phyloP scores from a whole-genome alignment of 2,888 invertebrate species.

The Drosophila buzzatii region DNA sequence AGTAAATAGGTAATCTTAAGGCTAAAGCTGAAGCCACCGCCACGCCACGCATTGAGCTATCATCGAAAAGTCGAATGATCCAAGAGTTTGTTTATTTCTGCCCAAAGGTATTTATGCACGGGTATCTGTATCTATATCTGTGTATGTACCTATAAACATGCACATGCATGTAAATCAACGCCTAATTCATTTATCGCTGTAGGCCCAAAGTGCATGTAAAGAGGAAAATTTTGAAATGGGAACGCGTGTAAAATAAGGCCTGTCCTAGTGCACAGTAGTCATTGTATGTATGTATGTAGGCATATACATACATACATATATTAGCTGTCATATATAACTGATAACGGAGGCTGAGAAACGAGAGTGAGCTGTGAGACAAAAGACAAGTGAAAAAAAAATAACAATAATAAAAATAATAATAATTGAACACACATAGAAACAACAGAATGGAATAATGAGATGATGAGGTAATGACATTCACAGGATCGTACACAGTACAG shows the following conservation, averaged over 20 bases:
- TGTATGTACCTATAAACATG: neutral
- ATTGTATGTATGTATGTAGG: neutral
- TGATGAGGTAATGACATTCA: neutral
- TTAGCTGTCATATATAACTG: slow-evolving; percentile 13
- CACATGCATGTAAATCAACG: slow-evolving; percentile 15
- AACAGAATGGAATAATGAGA: slow-evolving; percentile 28
- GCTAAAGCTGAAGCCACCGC: slow-evolving; percentile 4
- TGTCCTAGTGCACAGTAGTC: slow-evolving; percentile 5
- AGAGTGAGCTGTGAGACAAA: slow-evolving; percentile 10
- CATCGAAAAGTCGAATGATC: slow-evolving; percentile 3
- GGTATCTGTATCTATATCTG: neutral
- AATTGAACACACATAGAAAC: slow-evolving; percentile 43
- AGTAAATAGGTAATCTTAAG: slow-evolving; percentile 14
- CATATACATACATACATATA: neutral
- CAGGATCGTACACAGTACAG: neutral
- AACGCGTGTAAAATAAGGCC: slow-evolving; percentile 39
- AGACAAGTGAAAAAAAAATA: slow-evolving; percentile 18
- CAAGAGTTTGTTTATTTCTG: neutral
- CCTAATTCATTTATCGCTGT: slow-evolving; percentile 1
- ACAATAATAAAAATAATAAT: slow-evolving; percentile 13
- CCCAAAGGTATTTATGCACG: neutral
- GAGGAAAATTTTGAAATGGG: slow-evolving; percentile 41
- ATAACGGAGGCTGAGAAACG: slow-evolving; percentile 40
- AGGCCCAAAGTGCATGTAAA: slow-evolving; percentile 5
- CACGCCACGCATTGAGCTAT: slow-evolving; percentile 2